Base-by-base conservation (phyloP, 2,888 invertebrate species). In the Eurois occulta region DNA sequence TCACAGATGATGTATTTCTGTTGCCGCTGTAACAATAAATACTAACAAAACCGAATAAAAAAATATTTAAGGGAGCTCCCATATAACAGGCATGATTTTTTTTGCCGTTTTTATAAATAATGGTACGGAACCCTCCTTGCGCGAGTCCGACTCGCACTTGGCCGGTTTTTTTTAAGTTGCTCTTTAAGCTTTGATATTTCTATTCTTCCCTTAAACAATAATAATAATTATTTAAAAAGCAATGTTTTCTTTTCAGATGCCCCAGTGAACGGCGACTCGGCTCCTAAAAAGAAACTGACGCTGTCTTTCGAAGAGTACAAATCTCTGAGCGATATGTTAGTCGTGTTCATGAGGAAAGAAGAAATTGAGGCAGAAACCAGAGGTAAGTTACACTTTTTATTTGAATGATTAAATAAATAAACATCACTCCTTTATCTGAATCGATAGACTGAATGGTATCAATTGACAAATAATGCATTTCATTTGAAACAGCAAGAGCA, bases 251-350 rank as follows among this genome's bases (percentile, higher is more conserved):
- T 52, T 11, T n/a, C 88, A 94, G 95, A 93, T 38, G 86, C 91
- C 0, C 91, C 91, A 71, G 90, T 89, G 3, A 95, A 95, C 73
- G 94, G 95, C 11, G 96, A 95, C 71, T 87, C 95, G 0, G 91
- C 95, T 0, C 94, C 97, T 1, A 98, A 98, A 93, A 98, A 98
- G 94, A 98, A 98, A 90, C 93, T 98, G 41, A 98, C 98, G 0
- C 93, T 99, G 68, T 98, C 99, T 1, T 99, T 98, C 91, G 99
- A 99, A 87, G 99, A 99, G 85, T 99, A 99, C 96, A 99, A 99
- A 93, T 97, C 98, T 71, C 97, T 99, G 77, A 98, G 99, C 67
- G 99, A 99, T 90, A 98, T 99, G 97, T 97, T 99, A 75, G 98
- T 99, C 7, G 97, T 99, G 74, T 98, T 98, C 91, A 98, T 99